These are phyloP conservation scores for Karalla daura DNA, from an alignment of 2,797 vertebrate genomes.

Conservation along the genomic window DNA sequence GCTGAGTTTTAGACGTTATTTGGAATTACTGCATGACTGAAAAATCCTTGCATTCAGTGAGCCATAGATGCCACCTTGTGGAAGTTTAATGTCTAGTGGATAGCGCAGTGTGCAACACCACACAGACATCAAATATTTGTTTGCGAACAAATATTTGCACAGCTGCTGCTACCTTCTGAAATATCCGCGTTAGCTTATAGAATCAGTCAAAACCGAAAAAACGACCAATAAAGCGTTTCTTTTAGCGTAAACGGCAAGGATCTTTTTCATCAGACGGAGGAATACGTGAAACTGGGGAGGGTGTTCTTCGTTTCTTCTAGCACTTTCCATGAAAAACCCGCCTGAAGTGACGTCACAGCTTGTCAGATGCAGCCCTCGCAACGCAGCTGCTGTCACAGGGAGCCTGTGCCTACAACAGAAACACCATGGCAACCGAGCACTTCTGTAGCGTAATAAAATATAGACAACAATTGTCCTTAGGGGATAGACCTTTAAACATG, in stretches of 20 bases:
- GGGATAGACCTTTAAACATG: too few species aligned
- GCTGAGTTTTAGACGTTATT: background rate
- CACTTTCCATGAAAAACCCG: slow-evolving; percentile 85
- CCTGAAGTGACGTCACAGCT: slow-evolving; percentile 79
- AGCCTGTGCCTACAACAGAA: slow-evolving; percentile 28
- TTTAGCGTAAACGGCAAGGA: slow-evolving; percentile 6
- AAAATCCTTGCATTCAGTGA: background rate
- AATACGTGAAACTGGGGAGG: slow-evolving; percentile 47
- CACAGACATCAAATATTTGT: background rate
- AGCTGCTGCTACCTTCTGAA: background rate
- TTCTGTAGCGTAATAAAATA: background rate
- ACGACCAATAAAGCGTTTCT: background rate
- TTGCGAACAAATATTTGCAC: background rate
- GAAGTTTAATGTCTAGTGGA: background rate
- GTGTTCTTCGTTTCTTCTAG: slow-evolving; percentile 84
- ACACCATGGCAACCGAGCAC: slow-evolving; percentile 46
- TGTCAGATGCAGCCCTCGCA: slow-evolving; percentile 73
- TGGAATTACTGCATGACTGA: background rate
- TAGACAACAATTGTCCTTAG: background rate
- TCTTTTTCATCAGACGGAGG: slow-evolving; percentile 74
- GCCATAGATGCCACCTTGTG: slow-evolving; percentile 50
- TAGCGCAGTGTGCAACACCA: background rate
- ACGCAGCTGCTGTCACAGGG: slow-evolving; percentile 38
- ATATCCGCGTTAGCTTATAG: background rate
- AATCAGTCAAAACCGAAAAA: fast-evolving